Base-by-base conservation (phyloP, 2,888 invertebrate genomes). In the Ormyrus rosae region DNA sequence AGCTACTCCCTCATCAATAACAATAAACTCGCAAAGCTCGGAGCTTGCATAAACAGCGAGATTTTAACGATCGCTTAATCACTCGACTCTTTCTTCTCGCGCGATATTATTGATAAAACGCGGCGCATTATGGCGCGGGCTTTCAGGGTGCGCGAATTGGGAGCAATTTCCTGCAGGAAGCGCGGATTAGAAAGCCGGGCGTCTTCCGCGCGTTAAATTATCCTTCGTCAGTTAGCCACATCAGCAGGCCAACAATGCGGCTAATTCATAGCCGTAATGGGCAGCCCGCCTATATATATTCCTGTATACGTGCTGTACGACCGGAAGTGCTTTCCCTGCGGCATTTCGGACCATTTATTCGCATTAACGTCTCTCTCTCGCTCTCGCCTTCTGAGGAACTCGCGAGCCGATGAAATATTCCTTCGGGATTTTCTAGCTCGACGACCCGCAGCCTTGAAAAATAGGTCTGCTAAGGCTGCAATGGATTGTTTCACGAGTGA, bases 181-280 rank as follows among this genome's bases (percentile, higher is more conserved):
- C 73, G 83, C 81, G 75, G 82, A 85, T 83, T 84, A 78, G 63
- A 69, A 53, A 56, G 73, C 73, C 63, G 55, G 81, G 77, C 82
- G 83, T 82, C 84, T 84, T 84, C 68, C 72, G 81, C 84, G 83
- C 84, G 83, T 84, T 86, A 87, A 88, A 89, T 89, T 89, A 89
- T 86, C 88, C 89, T 87, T 86, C 88, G 86, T 89, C 88, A 87
- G 88, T 86, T 87, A 86, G 87, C 85, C 83, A 83, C 85, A 84
- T 85, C 84, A 84, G 86, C 84, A 81, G 82, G 80, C 81, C 85
- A 85, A 88, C 88, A 89, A 89, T 88, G 71, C 71, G 83, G 87
- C 86, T 88, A 89, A 89, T 89, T 89, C 87, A 86, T 85, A 85
- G 9, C 84, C 86, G 83, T 87, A 87, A 87, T 86, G 84, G 73